Base-by-base conservation (phyloP, 2,888 invertebrate species). In the Chaetoderma sp. region DNA sequence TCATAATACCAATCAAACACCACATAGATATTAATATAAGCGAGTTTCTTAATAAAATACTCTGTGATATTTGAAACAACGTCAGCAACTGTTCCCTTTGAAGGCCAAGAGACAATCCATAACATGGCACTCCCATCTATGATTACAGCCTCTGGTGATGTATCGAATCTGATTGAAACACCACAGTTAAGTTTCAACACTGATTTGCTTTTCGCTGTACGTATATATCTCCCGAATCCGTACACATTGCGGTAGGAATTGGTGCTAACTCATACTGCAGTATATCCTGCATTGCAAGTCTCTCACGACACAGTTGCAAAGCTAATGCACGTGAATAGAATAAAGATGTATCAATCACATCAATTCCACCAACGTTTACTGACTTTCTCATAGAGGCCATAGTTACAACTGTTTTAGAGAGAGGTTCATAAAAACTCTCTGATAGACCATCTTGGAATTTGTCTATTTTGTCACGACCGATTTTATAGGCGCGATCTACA, bases 101-200 rank as follows among this genome's bases (percentile, higher is more conserved):
- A n/a, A n/a, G n/a, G n/a, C n/a, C n/a, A n/a, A n/a, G n/a, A n/a
- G n/a, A n/a, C n/a, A n/a, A n/a, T n/a, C n/a, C n/a, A n/a, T n/a
- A 64, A 32, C 27, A 71, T 44, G 16, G 71, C 69, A 63, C 63
- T 64, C 13, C 64, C 71, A 58, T 71, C 67, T 27, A 68, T 32
- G 27, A 69, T n/a, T n/a, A 45, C 50, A 3, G 30, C 54, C 50
- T 67, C 47, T 25, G 62, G 25, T 18, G 56, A 42, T 30, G 28
- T 21, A 4, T 42, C 1, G 13, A 28, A 23, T 6, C 58, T 18
- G 23, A 13, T 27, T 5, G 64, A 39, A 6, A 44, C 18, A 36
- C 18, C 44, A 3, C 63, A 49, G 44, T 60, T 55, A 16, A 70
- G 57, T 27, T 55, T 64, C 36, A 71, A 58, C 13, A 49, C 50